Conservation (phyloP, 2,113 vertebrate species). For the Scartelaos histophorus region DNA sequence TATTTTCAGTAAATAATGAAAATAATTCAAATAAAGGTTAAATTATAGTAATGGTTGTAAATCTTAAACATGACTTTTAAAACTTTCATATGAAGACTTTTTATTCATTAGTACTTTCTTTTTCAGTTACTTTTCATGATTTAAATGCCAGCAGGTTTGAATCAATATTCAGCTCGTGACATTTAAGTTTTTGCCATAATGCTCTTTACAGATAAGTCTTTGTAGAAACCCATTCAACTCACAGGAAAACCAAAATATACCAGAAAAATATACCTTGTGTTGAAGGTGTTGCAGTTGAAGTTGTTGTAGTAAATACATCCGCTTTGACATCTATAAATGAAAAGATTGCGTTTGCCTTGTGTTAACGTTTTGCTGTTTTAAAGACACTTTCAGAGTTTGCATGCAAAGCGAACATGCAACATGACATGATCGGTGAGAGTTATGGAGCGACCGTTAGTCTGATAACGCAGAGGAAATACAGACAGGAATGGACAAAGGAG, state of each 20-base stretch:
- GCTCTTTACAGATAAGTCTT: neutral
- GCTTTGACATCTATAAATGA: slow-evolving; percentile 23
- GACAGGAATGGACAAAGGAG: neutral
- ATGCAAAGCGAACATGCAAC: slow-evolving; percentile 11
- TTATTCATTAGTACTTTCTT: too few species aligned
- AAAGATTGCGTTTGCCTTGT: slow-evolving; percentile 9
- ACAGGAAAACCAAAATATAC: neutral
- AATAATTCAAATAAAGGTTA: too few species aligned
- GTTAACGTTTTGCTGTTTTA: neutral
- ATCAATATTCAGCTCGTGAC: neutral
- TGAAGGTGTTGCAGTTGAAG: slow-evolving; percentile 12
- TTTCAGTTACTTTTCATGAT: too few species aligned
- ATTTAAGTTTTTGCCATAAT: too few species aligned
- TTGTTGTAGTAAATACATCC: slow-evolving; percentile 4
- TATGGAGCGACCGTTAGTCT: neutral
- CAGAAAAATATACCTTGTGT: slow-evolving; percentile 30
- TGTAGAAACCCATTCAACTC: neutral
- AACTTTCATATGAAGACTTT: too few species aligned
- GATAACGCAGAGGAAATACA: neutral
- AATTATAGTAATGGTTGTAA: too few species aligned
- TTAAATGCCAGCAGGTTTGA: neutral
- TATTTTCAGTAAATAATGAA: too few species aligned
- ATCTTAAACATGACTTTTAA: neutral
- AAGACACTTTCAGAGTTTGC: slow-evolving; percentile 2
- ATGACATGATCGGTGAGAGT: neutral